Base-by-base conservation (phyloP, 2,113 vertebrate species). In the Odocoileus virginianus region DNA sequence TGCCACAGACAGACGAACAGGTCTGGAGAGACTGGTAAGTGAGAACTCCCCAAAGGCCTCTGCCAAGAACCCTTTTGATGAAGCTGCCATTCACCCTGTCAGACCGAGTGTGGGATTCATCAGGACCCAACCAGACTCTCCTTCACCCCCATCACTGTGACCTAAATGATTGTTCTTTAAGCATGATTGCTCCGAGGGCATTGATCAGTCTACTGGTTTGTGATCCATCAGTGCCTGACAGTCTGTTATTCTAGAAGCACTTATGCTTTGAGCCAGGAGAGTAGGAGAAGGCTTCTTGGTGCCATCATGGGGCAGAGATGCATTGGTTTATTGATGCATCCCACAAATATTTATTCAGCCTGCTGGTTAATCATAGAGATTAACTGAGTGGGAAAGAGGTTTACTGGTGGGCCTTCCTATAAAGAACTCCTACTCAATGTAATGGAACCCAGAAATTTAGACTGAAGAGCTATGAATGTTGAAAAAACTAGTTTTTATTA, bases 1-100 rank as follows among this genome's bases (percentile, higher is more conserved):
- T 95, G 94, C 52, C 8, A 52, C 30, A 45, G 96, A 96, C 84
- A 95, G 97, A 84, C 91, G 89, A 76, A n/a, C 43, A 17, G 78
- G 87, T 79, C 96, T 91, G 87, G 16, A 13, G 93, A 84, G 40
- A 2, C 57, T 87, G 81, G 52, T 15, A 87, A 27, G 84, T 17
- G 76, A 98, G 87, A 97, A 36, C 25, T 91, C 96, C 67, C 82
- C 0, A 0, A 23, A 78, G 25, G 95, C 61, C 74, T 6, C 55
- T n/a, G 16, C 16, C 6, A 0, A 94, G 84, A 47, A 87, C 94
- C 1, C 0, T n/a, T 91, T 95, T 94, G 98, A 96, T 12, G 84
- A 92, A 87, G 45, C 98, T 97, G 96, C 90, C 98, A 95, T 81
- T 98, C 97, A 97, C 60, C 86, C 94, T 61, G 52, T 96, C 96